These are phyloP conservation scores for Lepas anatifera DNA, from an alignment of 2,888 invertebrate species.

Conservation along the genomic window DNA sequence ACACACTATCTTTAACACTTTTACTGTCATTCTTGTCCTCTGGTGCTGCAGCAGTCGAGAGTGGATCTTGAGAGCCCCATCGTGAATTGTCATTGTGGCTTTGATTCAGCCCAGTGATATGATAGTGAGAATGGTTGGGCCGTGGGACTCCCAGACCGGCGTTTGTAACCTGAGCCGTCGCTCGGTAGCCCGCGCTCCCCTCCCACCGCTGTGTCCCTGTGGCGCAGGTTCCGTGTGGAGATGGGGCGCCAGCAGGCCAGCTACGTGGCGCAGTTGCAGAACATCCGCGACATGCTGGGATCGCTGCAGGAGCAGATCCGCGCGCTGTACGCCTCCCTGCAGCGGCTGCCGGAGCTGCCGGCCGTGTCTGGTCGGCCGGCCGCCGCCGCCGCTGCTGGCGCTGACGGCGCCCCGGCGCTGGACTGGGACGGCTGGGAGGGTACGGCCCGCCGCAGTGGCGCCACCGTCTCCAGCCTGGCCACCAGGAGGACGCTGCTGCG, in stretches of 20 bases:
- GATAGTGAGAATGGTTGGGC: no score
- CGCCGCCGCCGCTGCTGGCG: not conserved
- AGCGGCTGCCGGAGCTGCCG: conserved; percentile 13
- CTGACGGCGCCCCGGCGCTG: not conserved
- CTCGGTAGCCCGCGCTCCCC: no score
- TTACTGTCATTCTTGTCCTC: no score
- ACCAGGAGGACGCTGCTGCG: not conserved
- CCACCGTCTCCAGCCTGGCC: conserved; percentile 13
- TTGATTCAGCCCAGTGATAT: no score
- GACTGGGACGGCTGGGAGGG: not conserved
- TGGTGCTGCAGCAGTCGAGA: no score
- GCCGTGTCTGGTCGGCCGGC: conserved; percentile 31
- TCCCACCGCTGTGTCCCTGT: no score
- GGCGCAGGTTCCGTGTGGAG: not conserved
- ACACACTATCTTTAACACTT: no score
- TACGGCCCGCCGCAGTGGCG: not conserved
- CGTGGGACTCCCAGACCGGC: no score
- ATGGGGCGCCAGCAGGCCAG: not conserved
- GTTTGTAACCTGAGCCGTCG: no score
- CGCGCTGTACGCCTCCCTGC: conserved; percentile 37
- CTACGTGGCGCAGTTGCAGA: conserved; percentile 38
- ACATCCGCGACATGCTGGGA: conserved; percentile 50
- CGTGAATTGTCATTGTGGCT: no score
- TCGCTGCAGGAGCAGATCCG: conserved; percentile 48
- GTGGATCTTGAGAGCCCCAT: no score